phyloP scores from a whole-genome alignment of 2,113 vertebrate genomes.

The Ibidorhyncha struthersii region DNA sequence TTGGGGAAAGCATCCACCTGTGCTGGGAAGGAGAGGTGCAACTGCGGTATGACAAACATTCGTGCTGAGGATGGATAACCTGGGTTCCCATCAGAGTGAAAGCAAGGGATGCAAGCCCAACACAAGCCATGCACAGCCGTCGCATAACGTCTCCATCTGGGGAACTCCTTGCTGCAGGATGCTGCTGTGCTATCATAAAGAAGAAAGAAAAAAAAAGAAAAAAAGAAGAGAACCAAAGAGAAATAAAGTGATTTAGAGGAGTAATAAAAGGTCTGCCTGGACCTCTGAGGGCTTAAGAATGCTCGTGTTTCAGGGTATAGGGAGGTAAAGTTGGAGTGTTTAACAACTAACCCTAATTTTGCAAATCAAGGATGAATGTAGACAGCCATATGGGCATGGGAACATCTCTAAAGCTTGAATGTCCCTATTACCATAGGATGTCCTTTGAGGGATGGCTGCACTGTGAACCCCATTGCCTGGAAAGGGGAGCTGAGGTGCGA shows the following conservation, averaged over 20 bases:
- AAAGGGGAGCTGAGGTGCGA: not conserved
- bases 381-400: not conserved
- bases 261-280: not conserved
- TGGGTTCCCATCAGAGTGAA: not conserved
- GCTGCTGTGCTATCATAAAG: not conserved
- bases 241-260: not conserved
- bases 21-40: not conserved
- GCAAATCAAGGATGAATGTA: not conserved
- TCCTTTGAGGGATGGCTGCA: not conserved
- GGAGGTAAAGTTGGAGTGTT: not conserved
- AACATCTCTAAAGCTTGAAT: not conserved
- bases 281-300: not conserved
- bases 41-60: not conserved
- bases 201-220: fast-evolving
- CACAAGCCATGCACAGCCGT: fast-evolving
- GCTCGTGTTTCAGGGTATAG: not conserved
- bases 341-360: not conserved
- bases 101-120: not conserved
- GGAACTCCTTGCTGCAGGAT: not conserved
- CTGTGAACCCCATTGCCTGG: no score
- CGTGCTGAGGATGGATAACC: not conserved
- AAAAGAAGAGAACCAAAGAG: no score
- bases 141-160: fast-evolving
- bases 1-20: not conserved
- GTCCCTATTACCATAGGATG: not conserved